Evolutionary conservation across 2,797 vertebrate species (phyloP), one percentile per base, ranked within the genome.

Genomic region (Microctenopoma lineatum): DNA sequence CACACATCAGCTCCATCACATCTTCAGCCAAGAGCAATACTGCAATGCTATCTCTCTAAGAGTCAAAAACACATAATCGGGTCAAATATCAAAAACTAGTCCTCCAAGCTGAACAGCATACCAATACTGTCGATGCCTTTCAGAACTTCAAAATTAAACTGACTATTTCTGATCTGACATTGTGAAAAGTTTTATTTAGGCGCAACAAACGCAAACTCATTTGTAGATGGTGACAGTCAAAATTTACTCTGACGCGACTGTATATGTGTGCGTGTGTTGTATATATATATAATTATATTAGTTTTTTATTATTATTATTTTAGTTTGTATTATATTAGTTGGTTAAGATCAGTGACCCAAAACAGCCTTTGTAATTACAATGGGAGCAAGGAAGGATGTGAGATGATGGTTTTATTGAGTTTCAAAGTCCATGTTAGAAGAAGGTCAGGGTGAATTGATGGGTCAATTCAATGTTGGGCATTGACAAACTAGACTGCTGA

Each of bases 1-100:
- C 69, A 66, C 70, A 69, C 55, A 85, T 80, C 77, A 84, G 65
- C 56, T 34, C 65, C 74, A 77, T 87, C 87, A 75, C 50, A 79
- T 64, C 66, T 53, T 25, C 71, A 84, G 64, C 71, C 68, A 68
- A 46, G 50, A 58, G 64, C 56, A 60, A 80, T 69, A 75, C 65
- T 57, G 60, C 50, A 63, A 61, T 34, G 55, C 48, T 52, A 48
- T 7, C 47, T 48, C 60, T 59, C 42, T 55, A 75, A 26, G 44
- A 72, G 60, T 62, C 48, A 52, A 52, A 27, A 75, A 58, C 10
- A 8, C 54, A 52, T 45, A 71, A 79, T 73, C 60, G 63, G 57
- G 61, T 56, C 51, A 25, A 72, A 58, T 48, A 51, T 32, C 29
- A 71, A 51, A 59, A 44, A 38, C 52, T 48, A 44, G 38, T 18